Percentiles rank a stretch among this genome's conserved stretches.
These are phyloP conservation scores for Spongilla lacustris DNA, from an alignment of 37 sponge, comb jelly and placozoan species.

Conservation along the genomic window DNA sequence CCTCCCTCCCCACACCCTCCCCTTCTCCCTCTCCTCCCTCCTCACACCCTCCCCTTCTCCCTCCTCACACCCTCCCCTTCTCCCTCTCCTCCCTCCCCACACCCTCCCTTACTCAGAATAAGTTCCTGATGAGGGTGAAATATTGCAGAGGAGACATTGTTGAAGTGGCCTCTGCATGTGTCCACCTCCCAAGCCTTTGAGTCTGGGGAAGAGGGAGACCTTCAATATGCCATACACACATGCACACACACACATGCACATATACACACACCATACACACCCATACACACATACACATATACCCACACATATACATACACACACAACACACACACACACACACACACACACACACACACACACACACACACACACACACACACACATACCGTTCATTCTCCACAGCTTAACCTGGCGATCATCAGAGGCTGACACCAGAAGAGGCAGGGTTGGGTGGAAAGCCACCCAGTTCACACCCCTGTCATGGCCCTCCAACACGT, in stretches of 20 bases:
- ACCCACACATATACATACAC: background rate
- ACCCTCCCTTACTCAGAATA: slow-evolving; percentile 81
- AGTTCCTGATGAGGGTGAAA: slow-evolving; percentile 97
- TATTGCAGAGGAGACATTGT: slow-evolving; percentile 92
- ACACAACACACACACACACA: slow-evolving; percentile 4
- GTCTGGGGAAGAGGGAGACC: slow-evolving; percentile 43
- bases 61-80: too few species aligned
- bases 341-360: slow-evolving; percentile 22
- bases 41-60: slow-evolving; percentile 14
- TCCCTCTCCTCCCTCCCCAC: background rate
- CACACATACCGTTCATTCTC: slow-evolving; percentile 90
- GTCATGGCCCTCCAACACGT: slow-evolving; percentile 98
- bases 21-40: background rate
- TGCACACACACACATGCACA: background rate
- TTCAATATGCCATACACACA: background rate
- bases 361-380: slow-evolving; percentile 11
- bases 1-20: too few species aligned
- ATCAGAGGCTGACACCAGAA: slow-evolving; percentile 94
- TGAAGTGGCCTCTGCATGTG: slow-evolving; percentile 98
- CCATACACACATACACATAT: background rate
- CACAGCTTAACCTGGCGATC: slow-evolving; percentile 98
- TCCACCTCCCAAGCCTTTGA: slow-evolving; percentile 99
- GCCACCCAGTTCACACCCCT: slow-evolving; percentile 99
- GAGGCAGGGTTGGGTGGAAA: slow-evolving; percentile 93
- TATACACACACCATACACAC: background rate